Conservation (phyloP, 2,797 vertebrate species). For the Paguma larvata region DNA sequence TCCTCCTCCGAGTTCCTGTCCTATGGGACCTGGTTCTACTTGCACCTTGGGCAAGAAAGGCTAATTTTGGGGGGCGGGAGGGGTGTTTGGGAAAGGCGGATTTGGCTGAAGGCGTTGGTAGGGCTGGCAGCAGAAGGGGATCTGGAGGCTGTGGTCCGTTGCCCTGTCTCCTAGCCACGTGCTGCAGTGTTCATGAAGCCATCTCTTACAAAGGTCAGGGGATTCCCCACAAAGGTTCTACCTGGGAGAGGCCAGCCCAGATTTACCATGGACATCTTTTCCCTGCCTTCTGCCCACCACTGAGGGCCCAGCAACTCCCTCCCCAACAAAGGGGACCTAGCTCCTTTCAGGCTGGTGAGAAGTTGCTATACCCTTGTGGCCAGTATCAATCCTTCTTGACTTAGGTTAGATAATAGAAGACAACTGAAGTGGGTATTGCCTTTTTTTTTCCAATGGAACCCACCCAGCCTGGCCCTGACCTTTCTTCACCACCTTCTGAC, state of each 20-base stretch:
- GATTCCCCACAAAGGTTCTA: not conserved
- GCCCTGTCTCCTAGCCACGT: not conserved
- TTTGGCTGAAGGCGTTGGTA: not conserved
- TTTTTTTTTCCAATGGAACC: conserved; percentile 14
- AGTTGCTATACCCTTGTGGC: not conserved
- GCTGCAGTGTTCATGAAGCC: not conserved
- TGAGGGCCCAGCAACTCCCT: not conserved
- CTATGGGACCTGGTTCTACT: not conserved
- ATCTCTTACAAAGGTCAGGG: not conserved
- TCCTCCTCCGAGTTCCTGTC: not conserved
- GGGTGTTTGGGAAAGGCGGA: not conserved
- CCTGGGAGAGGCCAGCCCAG: not conserved
- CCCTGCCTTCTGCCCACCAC: not conserved
- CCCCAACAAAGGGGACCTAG: not conserved
- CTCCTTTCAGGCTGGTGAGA: not conserved
- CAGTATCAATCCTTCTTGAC: not conserved
- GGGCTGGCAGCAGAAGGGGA: not conserved
- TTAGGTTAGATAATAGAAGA: not conserved
- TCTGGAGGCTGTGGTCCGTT: not conserved
- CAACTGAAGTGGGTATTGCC: not conserved
- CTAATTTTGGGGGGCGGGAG: not conserved
- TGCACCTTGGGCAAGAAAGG: not conserved
- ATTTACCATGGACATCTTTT: not conserved
- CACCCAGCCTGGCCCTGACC: not conserved
- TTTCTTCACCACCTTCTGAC: not conserved